These are phyloP conservation scores for Oreochromis mossambicus DNA, from an alignment of 2,797 vertebrate genomes.

Conservation along the genomic window DNA sequence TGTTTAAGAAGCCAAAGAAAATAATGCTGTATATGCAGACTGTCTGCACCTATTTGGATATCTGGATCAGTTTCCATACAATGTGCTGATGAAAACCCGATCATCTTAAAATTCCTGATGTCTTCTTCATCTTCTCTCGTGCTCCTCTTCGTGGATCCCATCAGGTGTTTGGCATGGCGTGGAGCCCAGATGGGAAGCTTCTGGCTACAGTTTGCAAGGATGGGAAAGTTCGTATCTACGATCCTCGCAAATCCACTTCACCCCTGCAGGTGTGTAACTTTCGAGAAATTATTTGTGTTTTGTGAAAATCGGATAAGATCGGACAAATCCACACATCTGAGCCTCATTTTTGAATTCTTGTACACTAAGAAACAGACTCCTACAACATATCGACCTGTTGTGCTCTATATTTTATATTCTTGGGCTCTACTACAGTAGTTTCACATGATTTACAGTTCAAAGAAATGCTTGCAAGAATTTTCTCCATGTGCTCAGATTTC, in stretches of 20 bases:
- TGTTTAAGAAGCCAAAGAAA: not conserved
- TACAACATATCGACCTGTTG: not conserved
- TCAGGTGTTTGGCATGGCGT: constrained; percentile 91
- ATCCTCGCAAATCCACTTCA: constrained; percentile 78
- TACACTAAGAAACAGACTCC: not conserved
- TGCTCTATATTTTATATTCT: not conserved
- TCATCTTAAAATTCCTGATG: not conserved
- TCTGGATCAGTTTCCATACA: not conserved
- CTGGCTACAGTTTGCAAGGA: constrained; percentile 93
- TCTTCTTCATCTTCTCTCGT: not conserved
- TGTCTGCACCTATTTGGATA: not conserved
- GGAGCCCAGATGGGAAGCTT: constrained; percentile 87
- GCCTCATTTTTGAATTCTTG: not conserved
- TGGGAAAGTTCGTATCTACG: constrained; percentile 83
- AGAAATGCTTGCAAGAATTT: not conserved
- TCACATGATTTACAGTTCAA: not conserved
- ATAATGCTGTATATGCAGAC: not conserved
- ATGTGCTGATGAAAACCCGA: not conserved
- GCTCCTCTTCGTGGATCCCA: not conserved
- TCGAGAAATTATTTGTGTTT: not conserved
- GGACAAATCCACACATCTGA: not conserved
- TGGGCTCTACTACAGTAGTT: not conserved
- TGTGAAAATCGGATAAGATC: not conserved
- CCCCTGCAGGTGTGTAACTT: constrained; percentile 79
- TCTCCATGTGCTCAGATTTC: not conserved